phyloP scores from a whole-genome alignment of 2,797 vertebrate species.

The Protosalanx chinensis region DNA sequence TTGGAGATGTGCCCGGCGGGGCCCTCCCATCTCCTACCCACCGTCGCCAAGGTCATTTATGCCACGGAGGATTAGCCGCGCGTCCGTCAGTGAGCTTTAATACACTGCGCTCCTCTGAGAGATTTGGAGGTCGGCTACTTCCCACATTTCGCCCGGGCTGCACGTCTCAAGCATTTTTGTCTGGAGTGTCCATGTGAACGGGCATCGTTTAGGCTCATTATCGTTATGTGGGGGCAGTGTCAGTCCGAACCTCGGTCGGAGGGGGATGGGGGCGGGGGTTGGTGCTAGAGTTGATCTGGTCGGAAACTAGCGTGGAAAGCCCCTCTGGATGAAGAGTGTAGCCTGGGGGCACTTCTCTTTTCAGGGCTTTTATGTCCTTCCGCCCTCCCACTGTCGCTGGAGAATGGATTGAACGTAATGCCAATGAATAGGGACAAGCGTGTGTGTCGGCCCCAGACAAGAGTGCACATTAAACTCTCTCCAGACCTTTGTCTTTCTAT shows the following conservation, averaged over 20 bases:
- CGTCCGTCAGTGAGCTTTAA: constrained; percentile 37
- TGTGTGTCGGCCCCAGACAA: constrained; percentile 7
- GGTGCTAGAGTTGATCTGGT: constrained; percentile 50
- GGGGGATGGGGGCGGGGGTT: constrained; percentile 4
- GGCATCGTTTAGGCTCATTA: constrained; percentile 58
- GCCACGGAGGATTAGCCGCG: constrained; percentile 52
- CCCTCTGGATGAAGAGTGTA: constrained; percentile 47
- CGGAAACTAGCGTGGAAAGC: constrained; percentile 50
- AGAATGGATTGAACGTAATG: constrained; percentile 38
- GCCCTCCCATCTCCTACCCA: constrained; percentile 38
- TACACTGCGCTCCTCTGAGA: constrained; percentile 35
- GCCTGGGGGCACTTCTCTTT: constrained; percentile 52
- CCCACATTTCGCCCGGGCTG: constrained; percentile 37
- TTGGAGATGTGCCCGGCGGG: constrained; percentile 49
- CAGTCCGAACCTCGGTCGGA: constrained; percentile 8
- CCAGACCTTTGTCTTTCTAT: neutral
- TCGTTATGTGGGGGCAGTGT: constrained; percentile 52
- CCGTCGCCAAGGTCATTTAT: constrained; percentile 45
- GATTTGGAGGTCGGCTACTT: constrained; percentile 25
- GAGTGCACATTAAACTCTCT: constrained; percentile 21
- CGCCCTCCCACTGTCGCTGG: constrained; percentile 26
- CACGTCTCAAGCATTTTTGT: constrained; percentile 54
- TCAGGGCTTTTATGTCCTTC: constrained; percentile 39
- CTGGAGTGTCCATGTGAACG: constrained; percentile 31
- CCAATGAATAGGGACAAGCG: constrained; percentile 32